Evolutionary conservation across 2,113 vertebrate genomes (phyloP), one percentile per base, ranked within the genome.

Genomic region (Lonchura striata): DNA sequence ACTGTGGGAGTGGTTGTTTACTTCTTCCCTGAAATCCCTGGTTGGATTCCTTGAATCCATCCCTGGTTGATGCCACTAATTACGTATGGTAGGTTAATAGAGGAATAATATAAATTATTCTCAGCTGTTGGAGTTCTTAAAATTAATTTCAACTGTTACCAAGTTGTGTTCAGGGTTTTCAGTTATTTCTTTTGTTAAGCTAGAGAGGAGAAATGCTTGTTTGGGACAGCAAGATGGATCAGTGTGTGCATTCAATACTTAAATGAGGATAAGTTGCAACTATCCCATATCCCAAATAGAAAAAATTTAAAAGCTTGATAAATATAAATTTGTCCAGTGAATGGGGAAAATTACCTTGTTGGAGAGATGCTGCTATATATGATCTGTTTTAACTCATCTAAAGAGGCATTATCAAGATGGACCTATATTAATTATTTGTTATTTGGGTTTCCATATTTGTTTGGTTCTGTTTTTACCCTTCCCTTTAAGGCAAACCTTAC

Each of bases 341-440:
- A n/a, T 31, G 19, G 20, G 17, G 14, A 6, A 75, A 14, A 49
- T 57, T 10, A 24, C 5, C 6, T 49, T 57, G 13, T 35, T 85
- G 42, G 37, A 71, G 31, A 63, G 25, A 46, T 28, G 10, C 8
- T 79, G 23, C 20, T 79, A 1, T 35, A 20, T 44, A 9, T 35
- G 7, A 28, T 61, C 7, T 35, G 9, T 60, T 89, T 75, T 56
- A 84, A 25, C 9, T 2, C 3, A 28, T 25, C 7, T n/a, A 2
- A 53, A 46, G 39, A 84, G 17, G 3, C 14, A 15, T 78, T 41
- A 13, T 44, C 19, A 56, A n/a, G 37, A 44, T 53, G 15, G 27
- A n/a, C 22, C 7, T 57, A 14, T n/a, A 33, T 31, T 0, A 0
- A 28, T 35, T 60, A 69, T 33, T 76, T 5, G 1, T 76, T 66